Percentiles rank a stretch among this genome's conserved stretches.
These are phyloP conservation scores for Gymnogyps californianus DNA, from an alignment of 2,113 vertebrate genomes.

Conservation along the genomic window DNA sequence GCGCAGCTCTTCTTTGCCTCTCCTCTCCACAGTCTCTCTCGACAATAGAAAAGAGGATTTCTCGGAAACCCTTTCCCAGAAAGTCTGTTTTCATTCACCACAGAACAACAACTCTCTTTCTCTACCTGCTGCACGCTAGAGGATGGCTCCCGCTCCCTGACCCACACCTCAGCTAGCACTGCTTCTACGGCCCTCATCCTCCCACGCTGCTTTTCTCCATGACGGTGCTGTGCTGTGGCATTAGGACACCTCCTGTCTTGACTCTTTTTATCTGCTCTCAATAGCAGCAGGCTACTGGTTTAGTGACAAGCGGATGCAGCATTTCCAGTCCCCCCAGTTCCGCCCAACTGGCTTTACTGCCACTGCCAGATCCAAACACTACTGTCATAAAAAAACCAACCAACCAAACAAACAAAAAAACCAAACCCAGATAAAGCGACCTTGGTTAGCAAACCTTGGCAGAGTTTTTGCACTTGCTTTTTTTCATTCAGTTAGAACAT, in stretches of 20 bases:
- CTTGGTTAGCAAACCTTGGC: neutral
- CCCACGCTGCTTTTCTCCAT: neutral
- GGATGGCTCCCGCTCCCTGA: neutral
- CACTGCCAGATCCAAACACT: neutral
- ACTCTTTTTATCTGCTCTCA: neutral
- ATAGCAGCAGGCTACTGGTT: neutral
- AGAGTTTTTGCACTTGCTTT: neutral
- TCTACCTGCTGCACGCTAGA: neutral
- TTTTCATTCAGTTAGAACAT: neutral
- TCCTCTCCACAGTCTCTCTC: neutral
- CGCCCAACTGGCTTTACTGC: neutral
- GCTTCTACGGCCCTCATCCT: rapidly evolving
- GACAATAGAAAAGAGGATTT: neutral
- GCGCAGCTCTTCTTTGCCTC: neutral
- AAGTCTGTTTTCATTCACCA: neutral
- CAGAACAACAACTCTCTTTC: neutral
- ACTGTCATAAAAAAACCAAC: neutral
- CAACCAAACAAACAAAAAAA: neutral
- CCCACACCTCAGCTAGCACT: neutral
- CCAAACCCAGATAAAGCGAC: neutral
- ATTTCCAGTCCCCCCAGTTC: neutral
- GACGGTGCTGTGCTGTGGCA: rapidly evolving
- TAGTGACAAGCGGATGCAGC: neutral
- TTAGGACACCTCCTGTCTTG: neutral
- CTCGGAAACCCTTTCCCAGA: neutral